phyloP scores from a whole-genome alignment of 2,888 invertebrate genomes.

The Drosophila stalkeri region DNA sequence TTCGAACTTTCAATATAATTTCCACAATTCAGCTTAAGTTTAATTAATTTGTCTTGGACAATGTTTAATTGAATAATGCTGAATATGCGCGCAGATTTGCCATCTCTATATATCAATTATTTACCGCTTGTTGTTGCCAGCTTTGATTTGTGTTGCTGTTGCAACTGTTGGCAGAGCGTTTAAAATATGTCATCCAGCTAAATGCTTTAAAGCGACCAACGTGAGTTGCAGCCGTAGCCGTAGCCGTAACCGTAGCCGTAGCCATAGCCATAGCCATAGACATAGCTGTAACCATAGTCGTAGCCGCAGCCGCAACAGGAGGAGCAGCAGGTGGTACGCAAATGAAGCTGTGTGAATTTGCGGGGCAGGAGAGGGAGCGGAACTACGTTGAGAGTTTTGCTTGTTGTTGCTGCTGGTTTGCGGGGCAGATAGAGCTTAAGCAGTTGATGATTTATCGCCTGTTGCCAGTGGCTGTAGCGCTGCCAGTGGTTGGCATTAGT shows the following conservation, averaged over 20 bases:
- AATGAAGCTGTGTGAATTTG: constrained; percentile 30
- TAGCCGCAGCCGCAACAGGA: constrained; percentile 14
- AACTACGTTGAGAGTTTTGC: constrained; percentile 22
- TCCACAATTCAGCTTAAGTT: too few relatives aligned
- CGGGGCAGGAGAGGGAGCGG: constrained; percentile 7
- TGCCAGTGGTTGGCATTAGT: constrained; percentile 51
- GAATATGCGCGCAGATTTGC: neutral
- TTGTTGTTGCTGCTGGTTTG: constrained; percentile 25
- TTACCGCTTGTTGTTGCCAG: constrained; percentile 39
- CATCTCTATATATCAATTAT: constrained; percentile 37
- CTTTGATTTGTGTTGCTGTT: constrained; percentile 74
- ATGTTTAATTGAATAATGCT: neutral
- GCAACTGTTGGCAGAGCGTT: constrained; percentile 74
- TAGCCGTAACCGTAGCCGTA: constrained; percentile 12
- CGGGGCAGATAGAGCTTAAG: constrained; percentile 68
- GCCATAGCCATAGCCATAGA: constrained; percentile 15
- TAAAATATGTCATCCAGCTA: constrained; percentile 78
- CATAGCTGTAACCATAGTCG: constrained; percentile 6
- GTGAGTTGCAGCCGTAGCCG: constrained; percentile 53
- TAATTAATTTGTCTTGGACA: neutral
- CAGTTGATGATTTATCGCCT: constrained; percentile 77
- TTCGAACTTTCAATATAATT: too few relatives aligned
- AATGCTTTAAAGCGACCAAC: constrained; percentile 78
- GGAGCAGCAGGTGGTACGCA: constrained; percentile 58
- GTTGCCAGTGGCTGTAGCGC: constrained; percentile 55